Evolutionary conservation across 2,113 vertebrate genomes (phyloP).

Genomic region (Corythoichthys haematopterus): DNA sequence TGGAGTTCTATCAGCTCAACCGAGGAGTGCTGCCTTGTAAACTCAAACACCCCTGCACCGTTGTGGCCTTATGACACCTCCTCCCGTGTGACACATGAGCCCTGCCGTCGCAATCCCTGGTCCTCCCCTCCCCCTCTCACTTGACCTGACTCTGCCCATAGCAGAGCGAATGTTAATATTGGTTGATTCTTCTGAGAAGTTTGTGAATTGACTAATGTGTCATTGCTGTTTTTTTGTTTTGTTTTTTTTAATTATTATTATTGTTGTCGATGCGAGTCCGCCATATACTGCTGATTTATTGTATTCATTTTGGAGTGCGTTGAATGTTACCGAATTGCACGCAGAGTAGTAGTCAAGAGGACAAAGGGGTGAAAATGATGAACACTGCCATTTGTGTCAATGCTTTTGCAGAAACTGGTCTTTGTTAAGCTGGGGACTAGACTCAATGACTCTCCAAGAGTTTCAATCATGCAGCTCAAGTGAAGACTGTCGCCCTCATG

Average conservation of each 20-base stretch:
- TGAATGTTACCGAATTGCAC: constrained; percentile 37
- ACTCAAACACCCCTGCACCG: constrained; percentile 96
- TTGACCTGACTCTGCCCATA: constrained; percentile 65
- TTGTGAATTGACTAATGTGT: constrained; percentile 59
- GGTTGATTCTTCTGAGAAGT: constrained; percentile 45
- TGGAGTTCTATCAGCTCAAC: constrained; percentile 99
- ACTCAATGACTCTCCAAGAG: constrained; percentile 19
- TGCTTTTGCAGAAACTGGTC: constrained; percentile 42
- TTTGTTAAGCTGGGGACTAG: constrained; percentile 36
- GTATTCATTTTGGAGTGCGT: constrained; percentile 29
- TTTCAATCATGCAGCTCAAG: constrained; percentile 21
- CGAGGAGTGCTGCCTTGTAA: constrained; percentile 95
- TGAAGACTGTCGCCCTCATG: constrained; percentile 25
- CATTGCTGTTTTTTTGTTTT: constrained; percentile 4
- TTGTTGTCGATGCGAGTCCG: constrained; percentile 23
- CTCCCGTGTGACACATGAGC: not conserved
- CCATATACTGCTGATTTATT: constrained; percentile 45
- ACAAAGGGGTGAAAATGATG: constrained; percentile 9
- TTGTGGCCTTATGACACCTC: constrained; percentile 93
- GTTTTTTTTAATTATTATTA: not conserved
- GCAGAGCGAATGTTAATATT: constrained; percentile 28
- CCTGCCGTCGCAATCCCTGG: constrained; percentile 39
- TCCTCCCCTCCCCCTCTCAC: constrained; percentile 19
- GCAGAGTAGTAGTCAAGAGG: constrained; percentile 14
- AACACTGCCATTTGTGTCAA: constrained; percentile 55